These are phyloP conservation scores for Sorex araneus DNA, from an alignment of 2,113 vertebrate species.

Conservation along the genomic window DNA sequence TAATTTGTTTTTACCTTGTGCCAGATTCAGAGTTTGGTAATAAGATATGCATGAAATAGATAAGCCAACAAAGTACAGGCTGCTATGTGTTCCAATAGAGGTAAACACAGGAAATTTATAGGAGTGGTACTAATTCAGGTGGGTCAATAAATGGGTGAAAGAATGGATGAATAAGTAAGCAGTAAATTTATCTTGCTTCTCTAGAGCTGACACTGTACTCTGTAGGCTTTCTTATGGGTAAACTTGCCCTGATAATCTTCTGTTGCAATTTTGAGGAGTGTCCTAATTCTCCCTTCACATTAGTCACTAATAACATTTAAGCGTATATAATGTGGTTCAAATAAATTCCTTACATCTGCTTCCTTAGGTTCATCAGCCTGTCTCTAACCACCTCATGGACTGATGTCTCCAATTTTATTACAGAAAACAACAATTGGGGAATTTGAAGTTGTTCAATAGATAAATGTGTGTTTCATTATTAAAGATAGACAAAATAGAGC, in stretches of 20 bases:
- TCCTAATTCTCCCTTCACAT: conserved; percentile 13
- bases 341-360: conserved; percentile 2
- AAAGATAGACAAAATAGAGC: neutral
- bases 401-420: neutral
- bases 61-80: conserved; percentile 21
- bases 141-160: conserved; percentile 22
- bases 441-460: neutral
- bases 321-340: neutral
- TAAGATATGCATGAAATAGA: neutral
- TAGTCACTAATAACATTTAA: neutral
- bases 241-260: conserved; percentile 22
- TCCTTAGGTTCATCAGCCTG: neutral
- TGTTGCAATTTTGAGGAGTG: neutral
- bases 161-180: neutral
- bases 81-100: neutral
- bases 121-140: conserved; percentile 15
- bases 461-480: conserved; percentile 3
- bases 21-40: neutral
- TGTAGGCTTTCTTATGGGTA: neutral
- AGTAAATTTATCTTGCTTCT: conserved; percentile 41
- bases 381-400: neutral
- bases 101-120: neutral
- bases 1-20: conserved; percentile 46
- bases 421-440: neutral
- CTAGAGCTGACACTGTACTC: conserved; percentile 10